Conservation (phyloP, 2,113 vertebrate species). For the Oncorhynchus mykiss region DNA sequence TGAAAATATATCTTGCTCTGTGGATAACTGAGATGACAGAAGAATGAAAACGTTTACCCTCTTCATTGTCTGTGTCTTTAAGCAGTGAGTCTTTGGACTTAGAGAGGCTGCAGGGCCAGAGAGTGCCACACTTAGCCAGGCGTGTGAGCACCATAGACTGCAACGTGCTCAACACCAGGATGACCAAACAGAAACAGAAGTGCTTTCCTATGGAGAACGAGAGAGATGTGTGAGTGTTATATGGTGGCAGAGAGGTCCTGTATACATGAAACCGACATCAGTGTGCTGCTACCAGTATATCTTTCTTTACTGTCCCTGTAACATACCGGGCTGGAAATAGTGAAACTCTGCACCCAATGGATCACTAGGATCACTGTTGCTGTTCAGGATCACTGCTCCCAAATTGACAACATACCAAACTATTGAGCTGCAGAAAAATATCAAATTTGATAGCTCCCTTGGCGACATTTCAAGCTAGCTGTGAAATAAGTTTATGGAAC, state of each 20-base stretch:
- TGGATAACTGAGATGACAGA: no score
- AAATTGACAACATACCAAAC: no score
- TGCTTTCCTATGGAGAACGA: constrained; percentile 60
- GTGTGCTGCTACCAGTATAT: not conserved
- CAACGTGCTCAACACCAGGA: constrained; percentile 70
- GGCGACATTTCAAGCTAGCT: no score
- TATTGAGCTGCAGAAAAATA: no score
- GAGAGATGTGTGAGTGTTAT: not conserved
- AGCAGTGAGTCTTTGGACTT: not conserved
- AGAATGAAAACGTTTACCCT: constrained; percentile 6
- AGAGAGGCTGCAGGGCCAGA: constrained; percentile 23
- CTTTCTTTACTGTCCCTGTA: no score
- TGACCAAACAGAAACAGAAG: constrained; percentile 66
- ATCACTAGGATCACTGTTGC: no score
- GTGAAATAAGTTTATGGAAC: no score
- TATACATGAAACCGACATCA: not conserved
- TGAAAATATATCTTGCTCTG: no score
- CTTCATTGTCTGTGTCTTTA: not conserved
- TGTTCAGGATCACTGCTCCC: no score
- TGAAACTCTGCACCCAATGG: no score
- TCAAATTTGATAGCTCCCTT: no score
- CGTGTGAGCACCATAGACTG: constrained; percentile 64
- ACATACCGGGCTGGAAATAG: no score
- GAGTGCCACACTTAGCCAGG: constrained; percentile 48
- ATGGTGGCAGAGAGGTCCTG: not conserved